Conservation (phyloP, 2,797 vertebrate species). For the Oophaga sylvatica region DNA sequence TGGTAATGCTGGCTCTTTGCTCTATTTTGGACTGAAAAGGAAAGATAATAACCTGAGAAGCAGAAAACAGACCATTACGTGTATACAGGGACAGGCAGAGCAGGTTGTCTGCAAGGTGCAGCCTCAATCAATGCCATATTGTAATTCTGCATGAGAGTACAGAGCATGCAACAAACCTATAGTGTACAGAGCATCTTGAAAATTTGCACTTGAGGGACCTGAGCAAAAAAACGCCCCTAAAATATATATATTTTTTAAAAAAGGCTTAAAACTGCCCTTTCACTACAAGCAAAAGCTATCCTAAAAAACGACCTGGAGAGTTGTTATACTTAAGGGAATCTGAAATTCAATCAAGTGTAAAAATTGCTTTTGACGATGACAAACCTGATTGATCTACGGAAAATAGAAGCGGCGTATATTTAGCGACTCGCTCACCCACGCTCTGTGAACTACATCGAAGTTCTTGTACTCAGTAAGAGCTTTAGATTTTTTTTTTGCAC, state of each 20-base stretch:
- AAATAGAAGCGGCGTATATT: slow-evolving; percentile 1
- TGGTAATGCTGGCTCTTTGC: too few species aligned
- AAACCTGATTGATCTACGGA: neutral
- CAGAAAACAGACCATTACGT: neutral
- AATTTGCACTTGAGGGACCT: too few species aligned
- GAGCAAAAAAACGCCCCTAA: neutral
- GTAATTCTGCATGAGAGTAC: too few species aligned
- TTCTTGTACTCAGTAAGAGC: neutral
- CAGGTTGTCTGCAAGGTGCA: neutral
- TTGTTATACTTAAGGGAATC: neutral
- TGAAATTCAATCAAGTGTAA: slow-evolving; percentile 7
- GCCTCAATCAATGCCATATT: neutral
- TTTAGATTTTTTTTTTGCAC: neutral
- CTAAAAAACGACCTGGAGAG: neutral
- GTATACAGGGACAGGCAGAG: neutral
- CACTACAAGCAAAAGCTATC: neutral
- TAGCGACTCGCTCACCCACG: neutral
- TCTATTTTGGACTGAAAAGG: too few species aligned
- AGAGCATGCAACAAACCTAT: too few species aligned
- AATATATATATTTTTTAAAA: neutral
- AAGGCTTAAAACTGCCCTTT: neutral
- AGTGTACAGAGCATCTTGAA: too few species aligned
- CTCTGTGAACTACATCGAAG: neutral
- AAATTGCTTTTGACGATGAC: neutral
- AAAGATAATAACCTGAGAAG: too few species aligned